Conservation (phyloP, 2,113 vertebrate genomes). For the Mus spicilegus region DNA sequence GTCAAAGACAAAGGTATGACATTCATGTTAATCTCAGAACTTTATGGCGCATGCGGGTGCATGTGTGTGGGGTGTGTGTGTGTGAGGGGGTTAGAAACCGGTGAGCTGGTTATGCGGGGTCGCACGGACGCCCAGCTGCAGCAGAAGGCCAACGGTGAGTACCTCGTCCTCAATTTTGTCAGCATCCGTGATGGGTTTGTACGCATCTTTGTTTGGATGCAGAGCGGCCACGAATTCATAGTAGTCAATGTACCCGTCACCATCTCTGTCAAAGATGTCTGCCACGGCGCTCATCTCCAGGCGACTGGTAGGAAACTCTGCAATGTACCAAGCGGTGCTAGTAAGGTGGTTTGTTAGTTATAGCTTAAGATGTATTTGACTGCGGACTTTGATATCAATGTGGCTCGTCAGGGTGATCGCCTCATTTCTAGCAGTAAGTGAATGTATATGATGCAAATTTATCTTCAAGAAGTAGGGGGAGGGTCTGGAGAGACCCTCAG, state of each 20-base stretch:
- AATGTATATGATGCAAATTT: not conserved
- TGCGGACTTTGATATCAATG: not conserved
- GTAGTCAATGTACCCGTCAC: conserved; percentile 99
- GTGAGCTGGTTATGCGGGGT: not conserved
- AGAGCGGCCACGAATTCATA: conserved; percentile 99
- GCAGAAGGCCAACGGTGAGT: not conserved
- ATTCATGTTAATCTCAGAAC: conserved; percentile 55
- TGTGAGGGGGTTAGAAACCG: not conserved
- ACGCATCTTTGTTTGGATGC: conserved; percentile 99
- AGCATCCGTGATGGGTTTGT: conserved; percentile 97
- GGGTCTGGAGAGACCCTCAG: not conserved
- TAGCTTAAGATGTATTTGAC: not conserved
- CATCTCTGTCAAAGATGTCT: conserved; percentile 98
- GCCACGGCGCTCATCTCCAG: conserved; percentile 99
- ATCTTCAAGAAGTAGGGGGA: conserved; percentile 13
- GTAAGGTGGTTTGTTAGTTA: not conserved
- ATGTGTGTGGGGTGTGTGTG: too few relatives aligned
- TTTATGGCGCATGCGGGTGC: not conserved
- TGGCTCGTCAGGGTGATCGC: not conserved
- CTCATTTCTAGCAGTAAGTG: not conserved
- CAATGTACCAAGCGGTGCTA: not conserved
- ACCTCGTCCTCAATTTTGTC: conserved; percentile 99
- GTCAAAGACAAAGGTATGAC: conserved; percentile 71
- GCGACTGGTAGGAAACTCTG: conserved; percentile 97
- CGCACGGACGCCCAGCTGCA: not conserved